phyloP scores from a whole-genome alignment of 1,140 invertebrate species.

The Araneus ventricosus region DNA sequence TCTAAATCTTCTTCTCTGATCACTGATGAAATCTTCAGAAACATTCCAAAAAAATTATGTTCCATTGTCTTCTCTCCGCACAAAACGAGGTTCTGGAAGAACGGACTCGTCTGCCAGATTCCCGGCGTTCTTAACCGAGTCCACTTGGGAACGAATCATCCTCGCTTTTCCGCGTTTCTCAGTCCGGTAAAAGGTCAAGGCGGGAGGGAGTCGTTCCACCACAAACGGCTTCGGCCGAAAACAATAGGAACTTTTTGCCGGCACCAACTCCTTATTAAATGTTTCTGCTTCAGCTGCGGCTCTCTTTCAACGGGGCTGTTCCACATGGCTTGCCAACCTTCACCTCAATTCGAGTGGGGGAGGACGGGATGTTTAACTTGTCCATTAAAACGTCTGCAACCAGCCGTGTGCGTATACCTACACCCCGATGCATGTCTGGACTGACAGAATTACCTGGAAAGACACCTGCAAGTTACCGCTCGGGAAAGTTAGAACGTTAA shows the following conservation, averaged over 20 bases:
- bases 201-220: not conserved
- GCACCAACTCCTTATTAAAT: conserved; percentile 64
- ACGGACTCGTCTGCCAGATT: not conserved
- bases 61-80: not conserved
- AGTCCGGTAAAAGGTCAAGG: conserved; percentile 47
- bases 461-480: too few relatives aligned
- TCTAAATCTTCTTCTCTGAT: too few relatives aligned
- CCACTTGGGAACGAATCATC: not conserved
- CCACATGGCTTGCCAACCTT: conserved; percentile 70
- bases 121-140: not conserved
- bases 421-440: not conserved
- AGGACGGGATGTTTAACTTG: not conserved
- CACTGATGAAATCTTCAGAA: too few relatives aligned
- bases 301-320: conserved; percentile 42
- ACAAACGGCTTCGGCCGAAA: conserved; percentile 39
- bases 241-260: conserved; percentile 55
- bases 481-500: not conserved
- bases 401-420: conserved; percentile 13
- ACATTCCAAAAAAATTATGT: not conserved
- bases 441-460: conserved; percentile 20
- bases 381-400: conserved; percentile 62
- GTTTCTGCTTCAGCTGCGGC: conserved; percentile 57
- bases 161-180: conserved; percentile 33
- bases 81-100: not conserved
- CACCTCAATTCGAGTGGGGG: not conserved